Evolutionary conservation across 1,140 invertebrate species (phyloP).

Genomic region (Aphis craccivora): DNA sequence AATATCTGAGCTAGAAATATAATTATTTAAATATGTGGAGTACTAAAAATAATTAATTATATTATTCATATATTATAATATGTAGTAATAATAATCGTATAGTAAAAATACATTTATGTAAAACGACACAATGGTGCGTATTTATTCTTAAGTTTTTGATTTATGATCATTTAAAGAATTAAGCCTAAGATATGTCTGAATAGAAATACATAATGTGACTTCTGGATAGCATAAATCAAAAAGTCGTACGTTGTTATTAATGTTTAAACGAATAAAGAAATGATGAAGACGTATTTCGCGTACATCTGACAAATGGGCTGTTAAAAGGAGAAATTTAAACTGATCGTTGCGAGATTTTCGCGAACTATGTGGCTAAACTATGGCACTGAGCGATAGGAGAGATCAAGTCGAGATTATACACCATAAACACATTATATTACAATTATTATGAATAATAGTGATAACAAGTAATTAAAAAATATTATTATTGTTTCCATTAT

Average conservation of each 20-base stretch:
- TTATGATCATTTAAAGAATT: constrained; percentile 18
- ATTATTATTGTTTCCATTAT: not conserved
- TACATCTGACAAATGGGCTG: constrained; percentile 7
- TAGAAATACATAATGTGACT: constrained; percentile 18
- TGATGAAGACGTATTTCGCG: constrained; percentile 1
- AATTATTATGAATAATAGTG: not conserved
- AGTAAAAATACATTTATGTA: not conserved
- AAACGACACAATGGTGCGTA: not conserved
- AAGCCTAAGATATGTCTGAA: constrained; percentile 9
- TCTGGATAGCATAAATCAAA: constrained; percentile 6
- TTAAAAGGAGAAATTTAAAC: not conserved
- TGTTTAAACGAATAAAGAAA: constrained; percentile 17
- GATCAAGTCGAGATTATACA: not conserved
- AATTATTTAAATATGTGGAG: not conserved
- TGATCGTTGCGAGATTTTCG: not conserved
- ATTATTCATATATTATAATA: not conserved
- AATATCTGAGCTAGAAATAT: not conserved
- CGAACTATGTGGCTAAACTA: not conserved
- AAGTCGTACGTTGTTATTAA: constrained; percentile 4
- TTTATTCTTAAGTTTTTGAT: not conserved
- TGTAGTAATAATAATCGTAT: too few relatives aligned
- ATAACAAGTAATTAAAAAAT: not conserved
- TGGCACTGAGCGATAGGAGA: not conserved
- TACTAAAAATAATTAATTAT: not conserved
- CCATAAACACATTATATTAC: not conserved